Conservation (phyloP, 2,113 vertebrate genomes). For the Mormyrus lacerda region DNA sequence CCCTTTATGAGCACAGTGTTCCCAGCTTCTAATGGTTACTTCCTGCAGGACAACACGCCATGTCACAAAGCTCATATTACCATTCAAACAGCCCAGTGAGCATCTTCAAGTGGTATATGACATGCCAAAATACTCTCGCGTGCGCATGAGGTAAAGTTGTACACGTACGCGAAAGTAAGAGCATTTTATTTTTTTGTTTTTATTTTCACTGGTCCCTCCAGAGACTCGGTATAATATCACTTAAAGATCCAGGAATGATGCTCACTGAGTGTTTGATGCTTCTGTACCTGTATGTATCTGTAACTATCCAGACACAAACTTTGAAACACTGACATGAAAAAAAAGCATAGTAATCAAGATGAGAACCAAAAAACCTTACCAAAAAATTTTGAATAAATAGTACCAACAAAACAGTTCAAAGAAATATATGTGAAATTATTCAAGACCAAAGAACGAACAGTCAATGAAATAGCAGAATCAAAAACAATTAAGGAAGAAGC, state of each 20-base stretch:
- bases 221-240: background rate
- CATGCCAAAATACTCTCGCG: too few relatives aligned
- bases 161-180: too few relatives aligned
- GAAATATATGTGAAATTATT: background rate
- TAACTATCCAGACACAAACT: background rate
- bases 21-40: background rate
- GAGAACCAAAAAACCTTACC: background rate
- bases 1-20: background rate
- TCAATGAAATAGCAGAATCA: background rate
- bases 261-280: background rate
- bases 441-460: background rate
- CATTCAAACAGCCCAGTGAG: too few relatives aligned
- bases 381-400: background rate
- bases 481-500: background rate
- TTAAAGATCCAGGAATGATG: background rate
- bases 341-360: background rate
- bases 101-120: too few relatives aligned
- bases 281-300: background rate
- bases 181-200: too few relatives aligned
- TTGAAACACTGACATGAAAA: background rate
- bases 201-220: too few relatives aligned
- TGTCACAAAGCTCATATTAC: background rate
- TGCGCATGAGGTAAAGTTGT: too few relatives aligned
- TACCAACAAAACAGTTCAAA: background rate
- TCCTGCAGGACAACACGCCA: background rate